These are phyloP conservation scores for Dolichallabes microphthalmus DNA, from an alignment of 2,113 vertebrate genomes.

Conservation along the genomic window DNA sequence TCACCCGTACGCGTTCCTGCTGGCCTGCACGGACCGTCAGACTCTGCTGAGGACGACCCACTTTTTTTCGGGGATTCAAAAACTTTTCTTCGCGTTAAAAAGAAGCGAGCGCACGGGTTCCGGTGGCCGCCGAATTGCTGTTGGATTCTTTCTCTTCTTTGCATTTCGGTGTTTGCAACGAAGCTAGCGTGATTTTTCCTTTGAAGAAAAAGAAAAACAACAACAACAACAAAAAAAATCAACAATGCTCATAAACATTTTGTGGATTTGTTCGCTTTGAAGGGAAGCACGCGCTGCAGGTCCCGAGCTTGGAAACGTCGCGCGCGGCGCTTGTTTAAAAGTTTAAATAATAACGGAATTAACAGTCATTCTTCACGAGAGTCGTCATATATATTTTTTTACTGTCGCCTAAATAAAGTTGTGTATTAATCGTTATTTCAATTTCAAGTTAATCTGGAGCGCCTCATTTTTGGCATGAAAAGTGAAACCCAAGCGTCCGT, in stretches of 20 bases:
- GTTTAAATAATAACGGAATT: constrained; percentile 4
- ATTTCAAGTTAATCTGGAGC: neutral
- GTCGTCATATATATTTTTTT: constrained; percentile 5
- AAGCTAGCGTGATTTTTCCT: neutral
- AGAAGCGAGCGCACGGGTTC: constrained; percentile 5
- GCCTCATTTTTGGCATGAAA: neutral
- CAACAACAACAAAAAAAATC: neutral
- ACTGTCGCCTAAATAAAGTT: neutral
- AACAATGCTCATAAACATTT: too few species aligned
- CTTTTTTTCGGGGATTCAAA: neutral
- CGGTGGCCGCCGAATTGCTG: neutral
- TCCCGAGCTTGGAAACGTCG: neutral
- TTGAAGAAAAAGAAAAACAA: too few species aligned
- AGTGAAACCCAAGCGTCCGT: constrained; percentile 9
- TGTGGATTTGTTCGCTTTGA: neutral
- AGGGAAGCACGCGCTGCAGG: neutral
- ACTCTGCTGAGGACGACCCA: neutral
- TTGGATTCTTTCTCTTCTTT: neutral
- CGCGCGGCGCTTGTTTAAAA: neutral
- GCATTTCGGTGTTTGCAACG: neutral
- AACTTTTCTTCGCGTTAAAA: neutral
- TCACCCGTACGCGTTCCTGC: neutral
- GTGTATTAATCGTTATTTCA: neutral
- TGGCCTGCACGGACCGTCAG: neutral
- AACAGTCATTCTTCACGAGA: neutral